These are phyloP conservation scores for Tragulus kanchil DNA, from an alignment of 2,113 vertebrate genomes.

Conservation along the genomic window DNA sequence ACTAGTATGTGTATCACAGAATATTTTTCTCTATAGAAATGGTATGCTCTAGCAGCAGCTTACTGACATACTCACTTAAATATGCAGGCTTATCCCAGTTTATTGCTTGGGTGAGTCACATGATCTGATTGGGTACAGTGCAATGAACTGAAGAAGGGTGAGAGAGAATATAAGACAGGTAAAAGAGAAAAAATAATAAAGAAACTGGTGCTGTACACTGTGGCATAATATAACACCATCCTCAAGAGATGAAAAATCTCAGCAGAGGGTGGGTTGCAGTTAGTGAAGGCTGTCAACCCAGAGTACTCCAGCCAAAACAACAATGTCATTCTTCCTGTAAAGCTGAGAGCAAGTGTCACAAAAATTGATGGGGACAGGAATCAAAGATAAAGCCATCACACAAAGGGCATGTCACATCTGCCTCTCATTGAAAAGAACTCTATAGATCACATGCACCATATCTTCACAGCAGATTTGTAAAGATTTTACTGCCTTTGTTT, in stretches of 20 bases:
- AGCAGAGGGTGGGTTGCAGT: background rate
- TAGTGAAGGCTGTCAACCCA: background rate
- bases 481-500: background rate
- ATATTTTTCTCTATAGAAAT: background rate
- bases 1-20: background rate
- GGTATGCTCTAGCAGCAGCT: background rate
- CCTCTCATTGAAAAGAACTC: conserved; percentile 24
- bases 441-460: background rate
- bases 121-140: background rate
- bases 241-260: conserved; percentile 30
- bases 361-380: conserved; percentile 22
- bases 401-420: conserved; percentile 31
- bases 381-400: conserved; percentile 33
- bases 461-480: background rate
- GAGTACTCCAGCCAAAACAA: background rate
- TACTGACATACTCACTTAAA: conserved; percentile 10
- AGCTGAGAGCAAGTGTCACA: background rate
- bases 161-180: background rate
- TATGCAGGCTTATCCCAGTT: background rate
- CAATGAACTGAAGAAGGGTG: background rate
- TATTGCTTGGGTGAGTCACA: background rate
- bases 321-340: conserved; percentile 41
- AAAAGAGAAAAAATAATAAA: conserved; percentile 25
- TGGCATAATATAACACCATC: background rate
- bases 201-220: background rate